Evolutionary conservation across 37 sponge, comb jelly and placozoan genomes (phyloP), one percentile per base, ranked within the genome.

Genomic region (Amphimedon queenslandica): DNA sequence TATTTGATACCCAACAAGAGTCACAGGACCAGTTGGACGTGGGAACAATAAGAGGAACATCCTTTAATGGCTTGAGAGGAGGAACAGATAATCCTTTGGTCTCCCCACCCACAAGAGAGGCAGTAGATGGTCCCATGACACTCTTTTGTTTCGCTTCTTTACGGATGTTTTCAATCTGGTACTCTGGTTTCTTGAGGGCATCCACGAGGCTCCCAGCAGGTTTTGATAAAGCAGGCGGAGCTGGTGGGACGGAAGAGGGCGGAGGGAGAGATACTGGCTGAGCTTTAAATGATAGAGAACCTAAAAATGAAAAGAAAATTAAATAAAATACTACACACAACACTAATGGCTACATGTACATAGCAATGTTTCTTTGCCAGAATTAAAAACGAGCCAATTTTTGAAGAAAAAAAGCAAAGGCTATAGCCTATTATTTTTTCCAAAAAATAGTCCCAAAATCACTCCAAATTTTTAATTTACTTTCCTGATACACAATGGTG

Each of bases 1-100:
- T 68, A 64, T 85, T 85, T 38, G 30, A 60, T 25, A 90, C 58
- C 67, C 85, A 51, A 71, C 92, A 91, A 2, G 58, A 69, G 60
- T 66, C 76, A 73, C 86, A 85, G 0, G 53, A 47, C 53, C 53
- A 47, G 13, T 47, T 47, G 13, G 13, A 47, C 13, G 53, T 47
- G 13, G 8, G 13, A n/a, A n/a, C n/a, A n/a, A n/a, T n/a, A n/a
- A n/a, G n/a, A n/a, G n/a, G n/a, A n/a, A n/a, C n/a, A n/a, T n/a
- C n/a, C n/a, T n/a, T n/a, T n/a, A n/a, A n/a, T n/a, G n/a, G n/a
- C n/a, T n/a, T n/a, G n/a, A n/a, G n/a, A n/a, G n/a, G n/a, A n/a
- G n/a, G n/a, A n/a, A n/a, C n/a, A n/a, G n/a, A n/a, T n/a, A n/a
- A n/a, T 18, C 53, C 53, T 47, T 8, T 18, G 13, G 53, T 47